Base-by-base conservation (phyloP, 2,888 invertebrate species). In the Automeris io region DNA sequence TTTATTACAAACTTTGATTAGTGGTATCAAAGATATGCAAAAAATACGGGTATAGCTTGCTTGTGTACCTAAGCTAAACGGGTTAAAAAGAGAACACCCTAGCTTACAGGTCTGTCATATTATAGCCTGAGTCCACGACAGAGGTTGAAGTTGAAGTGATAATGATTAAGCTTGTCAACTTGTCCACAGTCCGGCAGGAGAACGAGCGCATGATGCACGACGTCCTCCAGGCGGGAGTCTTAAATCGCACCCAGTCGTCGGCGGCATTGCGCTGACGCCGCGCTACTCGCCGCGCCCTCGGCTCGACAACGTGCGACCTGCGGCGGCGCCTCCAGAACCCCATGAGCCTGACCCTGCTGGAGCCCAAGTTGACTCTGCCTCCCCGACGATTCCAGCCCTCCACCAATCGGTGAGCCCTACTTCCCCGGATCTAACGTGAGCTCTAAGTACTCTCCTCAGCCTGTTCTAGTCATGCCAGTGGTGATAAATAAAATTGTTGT, bases 151-250 rank as follows among this genome's bases (percentile, higher is more conserved):
- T 35, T 32, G 43, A 37, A 35, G 44, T 49, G 42, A 61, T 56
- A 46, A 66, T 65, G 74, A 64, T 81, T 76, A 78, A 81, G 77
- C 73, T 53, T 50, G 45, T 42, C 45, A 68, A 49, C 61, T 86
- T 82, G 83, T 81, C 89, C 90, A 55, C 91, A 95, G 95, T 95
- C 76, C 93, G 95, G 60, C 93, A 93, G 87, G 94, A 95, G 88
- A 95, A 95, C 87, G 94, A 95, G 88, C 93, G 94, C 80, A 88
- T 94, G 82, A 90, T 94, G 88, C 89, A 89, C 75, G 94, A 94
- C 82, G 93, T 92, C 59, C 87, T 92, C 73, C 92, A 92, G 80
- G 80, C 66, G 79, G 85, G 73, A 74, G 72, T 79, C 76, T 80
- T 78, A 75, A 87, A 87, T 83, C 86, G 81, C 83, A 85, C 86